Evolutionary conservation across 2,888 invertebrate species (phyloP), one percentile per base, ranked within the genome.

Genomic region (Panzeria rudis): DNA sequence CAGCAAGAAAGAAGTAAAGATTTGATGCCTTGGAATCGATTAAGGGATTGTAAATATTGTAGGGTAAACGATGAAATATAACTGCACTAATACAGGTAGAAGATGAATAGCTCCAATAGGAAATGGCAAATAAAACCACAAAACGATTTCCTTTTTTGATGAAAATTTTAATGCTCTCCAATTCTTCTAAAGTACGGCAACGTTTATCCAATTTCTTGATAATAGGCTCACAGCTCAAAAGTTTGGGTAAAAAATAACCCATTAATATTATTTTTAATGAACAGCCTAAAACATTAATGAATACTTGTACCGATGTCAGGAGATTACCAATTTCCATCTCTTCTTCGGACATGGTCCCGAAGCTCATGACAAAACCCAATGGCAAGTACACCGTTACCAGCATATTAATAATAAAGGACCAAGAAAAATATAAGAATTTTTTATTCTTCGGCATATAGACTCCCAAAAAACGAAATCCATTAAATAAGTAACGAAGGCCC

Each of bases 251-350:
- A 8, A 88, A 38, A 25, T 86, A 86, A 3, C 62, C 83, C 87
- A 88, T 88, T 3, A 87, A 56, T 17, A 87, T 47, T 11, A 87
- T 75, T 82, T 88, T 88, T 9, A 84, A 76, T 5, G 88, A 83
- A 50, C 88, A 87, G 3, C 86, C 88, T 5, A 78, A 72, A 7
- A 87, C 87, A 83, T 88, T 87, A 47, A 88, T 86, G 66, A 81
- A 73, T 6, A 82, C 87, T 61, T 88, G 88, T 6, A 88, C 32
- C 2, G 87, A 86, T 0, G 88, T 88, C 17, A 88, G 78, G 0
- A 87, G 32, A 35, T 86, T 80, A 15, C 87, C 87, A 6, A 87
- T 86, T 69, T 85, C 86, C 81, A 87, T 72, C 9, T 86, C 59
- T 71, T 77, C 17, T 52, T 72, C 17, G 29, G 84, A 82, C 54